Base-by-base conservation (phyloP, 2,888 invertebrate genomes). In the Troides helena region DNA sequence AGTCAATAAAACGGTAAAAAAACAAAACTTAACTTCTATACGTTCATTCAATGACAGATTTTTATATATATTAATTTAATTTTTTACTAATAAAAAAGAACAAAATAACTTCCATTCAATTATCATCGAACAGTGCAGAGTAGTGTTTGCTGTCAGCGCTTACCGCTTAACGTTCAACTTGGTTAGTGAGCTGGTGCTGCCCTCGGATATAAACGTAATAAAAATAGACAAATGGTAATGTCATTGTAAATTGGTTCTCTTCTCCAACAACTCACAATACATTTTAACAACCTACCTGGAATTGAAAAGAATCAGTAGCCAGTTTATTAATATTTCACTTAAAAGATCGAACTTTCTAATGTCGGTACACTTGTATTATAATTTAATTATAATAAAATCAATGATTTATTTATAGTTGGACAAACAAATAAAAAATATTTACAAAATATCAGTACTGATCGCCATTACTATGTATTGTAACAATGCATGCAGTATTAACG, bases 391-490 rank as follows among this genome's bases (percentile, higher is more conserved):
- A 60, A 60, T 59, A 53, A 67, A 57, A 67, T 64, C 61, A 64
- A 67, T 67, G 64, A 30, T 43, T 57, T 58, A 60, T 60, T 67
- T 50, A 30, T 67, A 56, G 63, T 56, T 18, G 25, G 53, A 64
- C 57, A 17, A 50, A 39, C 56, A 60, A 50, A 43, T n/a, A 66
- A 70, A 62, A 53, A 66, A 46, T 67, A 64, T 67, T 67, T 67
- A 67, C 64, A 70, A 70, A 60, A 57, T 70, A 21, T 53, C 56
- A 53, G 39, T 62, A 66, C 39, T 67, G 74, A 75, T 75, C 77
- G 78, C 77, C 78, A 79, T 78, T 76, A 72, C 75, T 72, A 74
- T 67, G 70, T 69, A 62, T 75, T 65, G 59, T 66, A 75, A 74
- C 74, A 74, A 74, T 76, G 75, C 72, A 73, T 53, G n/a, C n/a